A percentile compares a stretch with the other conserved stretches of the same genome.
Evolutionary conservation across 1,140 invertebrate genomes (phyloP).

Genomic region (Drosophila biarmipes): DNA sequence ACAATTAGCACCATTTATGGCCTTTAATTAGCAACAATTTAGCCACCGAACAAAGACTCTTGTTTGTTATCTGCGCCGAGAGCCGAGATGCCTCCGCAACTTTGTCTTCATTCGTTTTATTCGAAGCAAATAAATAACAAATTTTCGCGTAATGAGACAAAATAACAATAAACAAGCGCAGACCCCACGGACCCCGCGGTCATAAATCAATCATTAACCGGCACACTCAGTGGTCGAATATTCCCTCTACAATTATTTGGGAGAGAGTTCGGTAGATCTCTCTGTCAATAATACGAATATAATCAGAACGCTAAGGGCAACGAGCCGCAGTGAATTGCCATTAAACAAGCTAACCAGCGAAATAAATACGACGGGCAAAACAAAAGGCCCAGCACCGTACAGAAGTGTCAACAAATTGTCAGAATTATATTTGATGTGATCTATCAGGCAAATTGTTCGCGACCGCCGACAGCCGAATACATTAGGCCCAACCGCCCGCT

Average conservation of each 20-base stretch:
- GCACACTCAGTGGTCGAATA: constrained; percentile 29
- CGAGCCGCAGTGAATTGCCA: constrained; percentile 33
- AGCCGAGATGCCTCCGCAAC: constrained; percentile 11
- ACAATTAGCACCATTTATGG: constrained; percentile 38
- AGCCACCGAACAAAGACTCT: constrained; percentile 37
- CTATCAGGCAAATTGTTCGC: constrained; percentile 64
- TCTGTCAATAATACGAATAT: constrained; percentile 36
- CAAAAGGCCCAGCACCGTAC: constrained; percentile 27
- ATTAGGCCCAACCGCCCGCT: constrained; percentile 12
- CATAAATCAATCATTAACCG: constrained; percentile 45
- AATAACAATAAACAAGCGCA: constrained; percentile 36
- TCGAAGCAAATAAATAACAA: constrained; percentile 43
- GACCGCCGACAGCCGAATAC: constrained; percentile 21
- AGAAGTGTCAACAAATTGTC: constrained; percentile 77
- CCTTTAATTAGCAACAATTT: constrained; percentile 59
- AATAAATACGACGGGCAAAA: constrained; percentile 43
- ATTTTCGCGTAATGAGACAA: constrained; percentile 48
- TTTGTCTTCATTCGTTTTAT: constrained; percentile 26
- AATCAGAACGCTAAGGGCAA: constrained; percentile 24
- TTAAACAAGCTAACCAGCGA: constrained; percentile 49
- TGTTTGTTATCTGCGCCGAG: constrained; percentile 43
- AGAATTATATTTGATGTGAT: constrained; percentile 59
- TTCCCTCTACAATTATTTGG: constrained; percentile 27
- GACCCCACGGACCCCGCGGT: constrained; percentile 19
- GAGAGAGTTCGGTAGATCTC: constrained; percentile 1